Percentiles rank a stretch among this genome's conserved stretches.
phyloP scores from a whole-genome alignment of 2,888 invertebrate genomes.

The Ryuthela nishihirai region DNA sequence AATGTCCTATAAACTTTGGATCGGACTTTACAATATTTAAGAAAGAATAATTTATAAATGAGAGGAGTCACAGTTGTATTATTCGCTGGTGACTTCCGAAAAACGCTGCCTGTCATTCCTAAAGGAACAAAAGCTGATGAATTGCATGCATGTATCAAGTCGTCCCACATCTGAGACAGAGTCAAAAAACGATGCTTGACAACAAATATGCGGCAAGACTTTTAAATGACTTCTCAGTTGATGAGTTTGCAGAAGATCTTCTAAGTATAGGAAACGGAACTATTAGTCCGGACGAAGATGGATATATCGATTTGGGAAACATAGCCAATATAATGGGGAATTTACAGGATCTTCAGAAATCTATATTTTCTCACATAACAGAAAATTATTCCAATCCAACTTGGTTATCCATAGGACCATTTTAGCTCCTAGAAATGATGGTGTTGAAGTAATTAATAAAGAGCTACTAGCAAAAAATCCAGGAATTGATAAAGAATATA shows the following conservation, averaged over 20 bases:
- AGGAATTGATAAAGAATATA: conserved; percentile 15
- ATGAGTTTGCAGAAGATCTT: conserved; percentile 23
- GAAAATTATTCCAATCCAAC: too few species aligned
- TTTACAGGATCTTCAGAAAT: too few species aligned
- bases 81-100: conserved; percentile 43
- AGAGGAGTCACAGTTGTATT: conserved; percentile 41
- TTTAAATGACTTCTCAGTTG: conserved; percentile 14
- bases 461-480: conserved; percentile 1
- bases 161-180: conserved; percentile 40
- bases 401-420: conserved; percentile 31
- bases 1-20: too few species aligned
- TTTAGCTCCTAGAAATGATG: conserved; percentile 24
- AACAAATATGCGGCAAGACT: conserved; percentile 36
- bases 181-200: conserved; percentile 24
- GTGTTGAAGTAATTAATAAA: background rate
- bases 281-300: background rate
- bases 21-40: too few species aligned
- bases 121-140: conserved; percentile 39
- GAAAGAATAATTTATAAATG: too few species aligned
- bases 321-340: too few species aligned
- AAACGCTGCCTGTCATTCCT: conserved; percentile 41
- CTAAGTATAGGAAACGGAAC: conserved; percentile 30
- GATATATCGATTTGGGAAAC: too few species aligned
- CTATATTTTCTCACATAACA: too few species aligned
- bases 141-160: conserved; percentile 44